Percentiles rank a stretch among this genome's conserved stretches.
Conservation (phyloP, 2,888 invertebrate genomes). For the Brachypterus glaber region DNA sequence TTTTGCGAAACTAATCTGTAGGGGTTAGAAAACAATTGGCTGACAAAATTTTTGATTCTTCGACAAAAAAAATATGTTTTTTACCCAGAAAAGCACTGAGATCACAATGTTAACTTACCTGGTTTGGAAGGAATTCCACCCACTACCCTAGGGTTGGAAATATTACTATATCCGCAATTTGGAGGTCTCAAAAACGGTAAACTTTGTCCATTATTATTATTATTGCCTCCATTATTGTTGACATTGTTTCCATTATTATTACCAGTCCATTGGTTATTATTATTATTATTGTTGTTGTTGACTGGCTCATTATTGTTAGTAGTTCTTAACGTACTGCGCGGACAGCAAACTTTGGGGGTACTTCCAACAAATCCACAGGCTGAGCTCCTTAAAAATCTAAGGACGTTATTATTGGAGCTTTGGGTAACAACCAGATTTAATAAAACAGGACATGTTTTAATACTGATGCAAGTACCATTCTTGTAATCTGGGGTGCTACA, state of each 20-base stretch:
- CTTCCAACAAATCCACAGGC: neutral
- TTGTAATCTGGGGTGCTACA: neutral
- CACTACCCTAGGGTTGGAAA: constrained; percentile 53
- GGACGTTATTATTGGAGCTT: neutral
- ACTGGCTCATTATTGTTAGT: constrained; percentile 2
- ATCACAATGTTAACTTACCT: too few relatives aligned
- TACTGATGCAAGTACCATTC: neutral
- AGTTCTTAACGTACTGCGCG: neutral
- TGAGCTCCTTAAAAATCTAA: neutral
- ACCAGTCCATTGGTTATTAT: neutral
- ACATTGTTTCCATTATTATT: constrained; percentile 8
- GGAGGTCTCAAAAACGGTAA: constrained; percentile 36
- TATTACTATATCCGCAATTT: constrained; percentile 55
- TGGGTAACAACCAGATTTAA: neutral
- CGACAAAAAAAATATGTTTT: too few relatives aligned
- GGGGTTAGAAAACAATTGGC: too few relatives aligned
- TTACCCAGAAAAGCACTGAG: too few relatives aligned
- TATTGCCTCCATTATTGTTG: constrained; percentile 8
- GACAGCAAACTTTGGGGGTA: neutral
- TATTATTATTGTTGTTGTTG: constrained; percentile 1
- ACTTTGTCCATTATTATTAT: constrained; percentile 20
- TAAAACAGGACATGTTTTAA: neutral
- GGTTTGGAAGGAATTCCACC: constrained; percentile 59
- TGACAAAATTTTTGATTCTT: too few relatives aligned
- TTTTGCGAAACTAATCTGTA: too few relatives aligned